Evolutionary conservation across 2,797 vertebrate species (phyloP).

Genomic region (Champsocephalus gunnari): DNA sequence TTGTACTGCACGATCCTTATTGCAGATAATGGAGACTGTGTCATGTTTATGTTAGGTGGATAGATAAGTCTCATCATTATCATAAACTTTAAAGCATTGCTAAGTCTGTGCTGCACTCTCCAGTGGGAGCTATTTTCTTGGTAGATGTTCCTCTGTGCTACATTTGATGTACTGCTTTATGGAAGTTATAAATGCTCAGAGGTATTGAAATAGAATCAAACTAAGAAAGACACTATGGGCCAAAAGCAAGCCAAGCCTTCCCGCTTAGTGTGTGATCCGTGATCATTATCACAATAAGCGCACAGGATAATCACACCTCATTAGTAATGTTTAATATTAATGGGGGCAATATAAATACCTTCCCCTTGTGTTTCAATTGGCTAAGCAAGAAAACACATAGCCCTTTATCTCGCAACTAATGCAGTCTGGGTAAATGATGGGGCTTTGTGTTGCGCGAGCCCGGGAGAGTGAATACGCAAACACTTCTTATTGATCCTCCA

Average conservation of each 20-base stretch:
- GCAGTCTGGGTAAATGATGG: conserved; percentile 78
- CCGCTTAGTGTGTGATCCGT: conserved; percentile 57
- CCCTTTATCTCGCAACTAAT: conserved; percentile 74
- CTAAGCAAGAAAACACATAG: conserved; percentile 69
- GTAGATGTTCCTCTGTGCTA: conserved; percentile 56
- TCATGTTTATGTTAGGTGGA: conserved; percentile 58
- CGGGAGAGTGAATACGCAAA: conserved; percentile 67
- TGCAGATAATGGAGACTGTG: conserved; percentile 54
- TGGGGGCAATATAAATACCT: conserved; percentile 81
- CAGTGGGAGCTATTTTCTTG: conserved; percentile 66
- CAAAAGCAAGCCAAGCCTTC: conserved; percentile 46
- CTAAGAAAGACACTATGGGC: conserved; percentile 50
- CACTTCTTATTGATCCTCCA: conserved; percentile 70
- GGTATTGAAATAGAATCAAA: conserved; percentile 71
- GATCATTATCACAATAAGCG: conserved; percentile 79
- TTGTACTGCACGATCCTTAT: conserved; percentile 31
- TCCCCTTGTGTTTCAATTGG: conserved; percentile 76
- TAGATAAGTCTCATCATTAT: conserved; percentile 63
- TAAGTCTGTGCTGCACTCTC: conserved; percentile 49
- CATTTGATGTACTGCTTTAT: conserved; percentile 70
- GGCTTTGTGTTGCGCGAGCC: conserved; percentile 63
- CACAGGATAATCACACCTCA: conserved; percentile 84
- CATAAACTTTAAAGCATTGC: conserved; percentile 40
- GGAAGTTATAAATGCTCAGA: conserved; percentile 67
- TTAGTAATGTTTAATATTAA: conserved; percentile 87